A percentile compares a stretch with the other conserved stretches of the same genome.
Conservation (phyloP, 2,888 invertebrate species). For the Agriopis aurantiaria region DNA sequence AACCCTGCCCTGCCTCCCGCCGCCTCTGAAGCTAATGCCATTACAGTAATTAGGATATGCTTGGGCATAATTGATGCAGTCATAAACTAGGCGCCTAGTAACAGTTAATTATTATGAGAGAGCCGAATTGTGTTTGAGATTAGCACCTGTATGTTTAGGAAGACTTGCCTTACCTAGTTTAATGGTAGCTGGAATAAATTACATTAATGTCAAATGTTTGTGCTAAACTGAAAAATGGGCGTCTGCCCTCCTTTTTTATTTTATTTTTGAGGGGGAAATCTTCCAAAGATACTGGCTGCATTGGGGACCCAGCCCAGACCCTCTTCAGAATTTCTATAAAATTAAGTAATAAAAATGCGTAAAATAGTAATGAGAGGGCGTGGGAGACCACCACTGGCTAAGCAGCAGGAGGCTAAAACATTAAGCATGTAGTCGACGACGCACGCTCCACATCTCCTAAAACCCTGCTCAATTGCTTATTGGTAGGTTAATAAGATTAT, state of each 20-base stretch:
- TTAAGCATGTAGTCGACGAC: slow-evolving; percentile 64
- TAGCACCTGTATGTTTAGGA: slow-evolving; percentile 40
- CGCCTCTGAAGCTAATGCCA: slow-evolving; percentile 76
- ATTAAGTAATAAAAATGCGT: slow-evolving; percentile 30
- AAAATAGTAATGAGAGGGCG: slow-evolving; percentile 40
- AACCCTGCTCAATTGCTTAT: slow-evolving; percentile 44
- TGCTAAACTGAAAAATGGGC: background rate
- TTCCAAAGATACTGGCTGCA: no score
- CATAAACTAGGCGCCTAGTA: slow-evolving; percentile 71
- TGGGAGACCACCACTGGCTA: slow-evolving; percentile 49
- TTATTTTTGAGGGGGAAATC: no score
- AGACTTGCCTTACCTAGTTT: slow-evolving; percentile 1
- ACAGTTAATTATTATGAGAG: slow-evolving; percentile 59
- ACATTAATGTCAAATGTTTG: background rate
- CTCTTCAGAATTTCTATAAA: background rate
- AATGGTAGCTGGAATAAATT: background rate
- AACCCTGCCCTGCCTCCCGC: slow-evolving; percentile 52
- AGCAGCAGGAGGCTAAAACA: slow-evolving; percentile 73
- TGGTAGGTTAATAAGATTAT: slow-evolving; percentile 14
- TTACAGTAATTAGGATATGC: slow-evolving; percentile 85
- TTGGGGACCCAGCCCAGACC: no score
- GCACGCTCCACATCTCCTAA: slow-evolving; percentile 51
- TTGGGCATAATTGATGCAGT: slow-evolving; percentile 83
- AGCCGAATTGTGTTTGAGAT: slow-evolving; percentile 57
- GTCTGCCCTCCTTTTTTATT: no score